A percentile compares a stretch with the other conserved stretches of the same genome.
phyloP scores from a whole-genome alignment of 2,888 invertebrate genomes.

The Nemurella pictetii region DNA sequence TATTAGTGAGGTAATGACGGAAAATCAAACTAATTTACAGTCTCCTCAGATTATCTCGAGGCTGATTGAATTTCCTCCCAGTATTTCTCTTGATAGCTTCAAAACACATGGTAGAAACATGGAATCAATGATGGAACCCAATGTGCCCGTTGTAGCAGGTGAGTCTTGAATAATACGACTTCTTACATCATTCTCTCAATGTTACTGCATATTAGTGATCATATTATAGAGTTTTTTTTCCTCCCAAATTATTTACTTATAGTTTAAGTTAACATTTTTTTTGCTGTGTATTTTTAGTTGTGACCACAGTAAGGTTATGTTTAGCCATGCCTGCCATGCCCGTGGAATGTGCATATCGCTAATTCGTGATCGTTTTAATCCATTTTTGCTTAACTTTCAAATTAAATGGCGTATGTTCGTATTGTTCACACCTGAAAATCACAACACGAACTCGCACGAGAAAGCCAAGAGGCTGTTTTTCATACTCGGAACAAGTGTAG shows the following conservation, averaged over 20 bases:
- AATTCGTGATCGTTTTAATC: no score
- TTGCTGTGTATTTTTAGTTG: not conserved
- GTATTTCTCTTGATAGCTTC: conserved; percentile 24
- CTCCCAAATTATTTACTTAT: no score
- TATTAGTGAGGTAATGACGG: conserved; percentile 3
- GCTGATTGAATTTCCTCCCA: conserved; percentile 18
- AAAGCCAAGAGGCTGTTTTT: no score
- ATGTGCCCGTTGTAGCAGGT: conserved; percentile 42
- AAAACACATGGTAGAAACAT: conserved; percentile 36
- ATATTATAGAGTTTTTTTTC: no score
- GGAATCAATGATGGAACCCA: conserved; percentile 42
- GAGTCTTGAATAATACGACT: not conserved
- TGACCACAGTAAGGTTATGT: not conserved
- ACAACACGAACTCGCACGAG: no score
- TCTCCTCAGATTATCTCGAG: not conserved
- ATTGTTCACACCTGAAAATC: no score
- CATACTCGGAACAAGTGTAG: not conserved
- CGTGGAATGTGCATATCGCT: no score
- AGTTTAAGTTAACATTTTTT: no score
- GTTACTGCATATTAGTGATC: not conserved
- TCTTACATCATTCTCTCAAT: conserved; percentile 6
- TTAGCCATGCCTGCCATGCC: not conserved
- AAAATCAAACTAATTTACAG: conserved; percentile 7
- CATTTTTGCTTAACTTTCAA: no score
- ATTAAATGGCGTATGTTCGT: no score